phyloP scores from a whole-genome alignment of 2,888 invertebrate genomes.

The Notocelia uddmanniana region DNA sequence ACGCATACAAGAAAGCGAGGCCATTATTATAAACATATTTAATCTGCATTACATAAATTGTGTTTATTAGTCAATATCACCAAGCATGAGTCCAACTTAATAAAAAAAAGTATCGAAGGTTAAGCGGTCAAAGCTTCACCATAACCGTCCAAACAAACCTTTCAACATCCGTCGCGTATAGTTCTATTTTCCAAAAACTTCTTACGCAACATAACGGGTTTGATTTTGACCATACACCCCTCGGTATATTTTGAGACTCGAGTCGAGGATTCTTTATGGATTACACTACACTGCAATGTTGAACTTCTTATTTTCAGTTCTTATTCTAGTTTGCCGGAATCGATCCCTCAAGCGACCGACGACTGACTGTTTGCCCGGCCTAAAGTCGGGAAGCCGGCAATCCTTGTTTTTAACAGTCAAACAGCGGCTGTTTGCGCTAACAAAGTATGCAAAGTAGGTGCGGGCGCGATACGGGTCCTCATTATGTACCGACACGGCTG shows the following conservation, averaged over 20 bases:
- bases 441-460: constrained; percentile 46
- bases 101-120: too few relatives aligned
- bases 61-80: neutral
- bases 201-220: too few relatives aligned
- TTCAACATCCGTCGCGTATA: too few relatives aligned
- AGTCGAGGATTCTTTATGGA: too few relatives aligned
- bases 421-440: constrained; percentile 44
- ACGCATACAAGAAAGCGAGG: neutral
- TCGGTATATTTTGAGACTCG: too few relatives aligned
- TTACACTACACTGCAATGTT: too few relatives aligned
- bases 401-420: constrained; percentile 44
- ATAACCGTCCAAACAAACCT: too few relatives aligned
- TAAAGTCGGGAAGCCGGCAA: constrained; percentile 37
- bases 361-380: constrained; percentile 23
- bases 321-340: neutral
- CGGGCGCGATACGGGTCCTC: constrained; percentile 45
- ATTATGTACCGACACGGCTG: constrained; percentile 45
- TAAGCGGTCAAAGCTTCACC: too few relatives aligned
- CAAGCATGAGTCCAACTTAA: neutral
- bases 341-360: neutral
- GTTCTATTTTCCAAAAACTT: too few relatives aligned
- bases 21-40: neutral
- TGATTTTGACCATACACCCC: too few relatives aligned
- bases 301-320: neutral
- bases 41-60: too few relatives aligned